Base-by-base conservation (phyloP, 2,797 vertebrate genomes). In the Etheostoma nigrum region DNA sequence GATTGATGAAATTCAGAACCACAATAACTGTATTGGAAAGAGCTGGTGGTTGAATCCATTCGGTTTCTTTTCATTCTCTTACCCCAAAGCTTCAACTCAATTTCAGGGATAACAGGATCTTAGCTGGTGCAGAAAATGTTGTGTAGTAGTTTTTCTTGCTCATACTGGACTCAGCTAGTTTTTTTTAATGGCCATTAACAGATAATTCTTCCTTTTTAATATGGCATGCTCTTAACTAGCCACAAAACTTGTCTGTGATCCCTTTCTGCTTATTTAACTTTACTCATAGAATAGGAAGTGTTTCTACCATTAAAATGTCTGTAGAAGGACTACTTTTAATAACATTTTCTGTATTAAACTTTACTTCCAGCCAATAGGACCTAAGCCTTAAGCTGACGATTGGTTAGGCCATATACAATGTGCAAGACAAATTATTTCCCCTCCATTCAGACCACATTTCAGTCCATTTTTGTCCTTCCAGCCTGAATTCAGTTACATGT, bases 81-180 rank as follows among this genome's bases (percentile, higher is more conserved):
- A 67, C 44, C 61, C 58, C 6, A 47, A 62, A 79, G 68, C 69
- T 65, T 79, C 75, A 58, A 75, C 76, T 86, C 70, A 73, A 36
- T 89, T 74, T 80, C 77, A 85, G 76, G 74, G 88, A 85, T 77
- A 79, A 64, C 67, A 42, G 52, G 67, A 86, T 83, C 61, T 79
- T 72, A 33, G 65, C 52, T 77, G 52, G n/a, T 69, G 64, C 52
- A 63, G 49, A 77, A 72, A 72, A 71, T 76, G n/a, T 81, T 74
- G 18, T 11, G 45, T 51, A 5, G 30, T 67, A 19, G 36, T 78
- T 76, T 67, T 64, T 63, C 25, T 74, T 75, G 72, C 54, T 72
- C 33, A 58, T 8, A 49, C 15, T 0, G 1, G 61, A 16, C 10
- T 68, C 30, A 1, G n/a, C 4, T 67, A 9, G 5, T 10, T 11